These are phyloP conservation scores for Ectropis grisescens DNA, from an alignment of 1,140 invertebrate species.

Conservation along the genomic window DNA sequence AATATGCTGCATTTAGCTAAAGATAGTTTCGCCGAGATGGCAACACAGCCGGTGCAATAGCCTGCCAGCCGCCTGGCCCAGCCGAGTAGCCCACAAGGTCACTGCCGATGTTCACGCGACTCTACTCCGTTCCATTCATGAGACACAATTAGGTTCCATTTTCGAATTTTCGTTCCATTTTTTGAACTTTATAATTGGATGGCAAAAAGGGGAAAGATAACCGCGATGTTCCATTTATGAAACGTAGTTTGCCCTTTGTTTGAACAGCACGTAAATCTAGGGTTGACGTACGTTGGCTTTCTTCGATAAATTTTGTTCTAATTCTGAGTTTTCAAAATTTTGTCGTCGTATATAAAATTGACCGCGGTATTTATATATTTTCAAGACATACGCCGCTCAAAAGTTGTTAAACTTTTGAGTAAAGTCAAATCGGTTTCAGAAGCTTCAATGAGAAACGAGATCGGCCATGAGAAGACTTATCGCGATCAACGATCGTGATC, in stretches of 20 bases:
- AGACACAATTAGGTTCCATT: conserved; percentile 12
- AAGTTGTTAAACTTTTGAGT: no score
- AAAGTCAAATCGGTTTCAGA: no score
- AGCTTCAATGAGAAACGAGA: no score
- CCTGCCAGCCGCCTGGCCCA: conserved; percentile 17
- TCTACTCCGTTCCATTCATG: conserved; percentile 24
- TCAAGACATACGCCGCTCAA: no score
- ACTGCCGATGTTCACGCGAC: conserved; percentile 21
- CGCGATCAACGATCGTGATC: no score
- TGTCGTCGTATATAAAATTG: no score
- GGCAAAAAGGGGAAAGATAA: background rate
- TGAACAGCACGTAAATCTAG: no score
- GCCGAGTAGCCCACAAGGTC: conserved; percentile 24
- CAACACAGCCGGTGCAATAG: conserved; percentile 22
- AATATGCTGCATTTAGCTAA: no score
- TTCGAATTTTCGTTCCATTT: conserved; percentile 5
- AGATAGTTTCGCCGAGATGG: no score
- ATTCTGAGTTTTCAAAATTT: no score
- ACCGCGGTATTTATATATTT: no score
- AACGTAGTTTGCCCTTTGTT: background rate
- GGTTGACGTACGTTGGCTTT: background rate
- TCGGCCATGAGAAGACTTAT: no score
- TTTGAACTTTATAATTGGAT: background rate
- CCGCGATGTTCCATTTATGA: background rate
- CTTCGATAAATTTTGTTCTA: background rate